A percentile compares a stretch with the other conserved stretches of the same genome.
Conservation (phyloP, 2,113 vertebrate species). For the Rhizomys pruinosus region DNA sequence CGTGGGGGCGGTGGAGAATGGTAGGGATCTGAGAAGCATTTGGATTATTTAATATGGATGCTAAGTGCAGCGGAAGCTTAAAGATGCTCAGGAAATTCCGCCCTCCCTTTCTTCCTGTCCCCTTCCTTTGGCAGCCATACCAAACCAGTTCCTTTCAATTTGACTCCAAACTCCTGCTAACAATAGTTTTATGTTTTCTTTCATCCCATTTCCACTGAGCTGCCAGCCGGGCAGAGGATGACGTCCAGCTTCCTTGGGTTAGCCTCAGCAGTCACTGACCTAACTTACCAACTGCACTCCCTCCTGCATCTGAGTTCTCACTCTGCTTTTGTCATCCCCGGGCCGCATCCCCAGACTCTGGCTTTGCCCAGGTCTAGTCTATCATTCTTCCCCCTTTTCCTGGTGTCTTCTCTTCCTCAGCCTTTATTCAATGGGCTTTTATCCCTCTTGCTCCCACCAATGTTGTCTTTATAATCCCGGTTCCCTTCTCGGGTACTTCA, state of each 20-base stretch:
- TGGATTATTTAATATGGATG: background rate
- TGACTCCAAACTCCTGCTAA: background rate
- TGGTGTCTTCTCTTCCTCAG: background rate
- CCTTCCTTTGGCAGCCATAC: background rate
- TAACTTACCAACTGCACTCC: background rate
- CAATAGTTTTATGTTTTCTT: background rate
- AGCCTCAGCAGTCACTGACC: background rate
- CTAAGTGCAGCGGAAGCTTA: background rate
- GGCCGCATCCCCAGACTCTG: background rate
- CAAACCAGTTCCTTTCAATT: background rate
- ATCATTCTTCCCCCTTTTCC: background rate
- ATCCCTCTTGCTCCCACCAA: background rate
- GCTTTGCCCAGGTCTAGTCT: background rate
- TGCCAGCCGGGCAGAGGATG: background rate
- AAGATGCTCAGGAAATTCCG: background rate
- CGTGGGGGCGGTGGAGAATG: too few relatives aligned
- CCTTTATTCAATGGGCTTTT: background rate
- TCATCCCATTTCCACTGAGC: background rate
- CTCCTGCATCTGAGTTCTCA: background rate
- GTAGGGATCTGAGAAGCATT: background rate
- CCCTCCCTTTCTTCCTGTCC: rapidly evolving
- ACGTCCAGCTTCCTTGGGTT: background rate
- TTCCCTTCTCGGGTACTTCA: background rate
- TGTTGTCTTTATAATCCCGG: background rate
- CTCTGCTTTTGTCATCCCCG: background rate